Evolutionary conservation across 2,113 vertebrate species (phyloP), one percentile per base, ranked within the genome.

Genomic region (Carassius auratus): DNA sequence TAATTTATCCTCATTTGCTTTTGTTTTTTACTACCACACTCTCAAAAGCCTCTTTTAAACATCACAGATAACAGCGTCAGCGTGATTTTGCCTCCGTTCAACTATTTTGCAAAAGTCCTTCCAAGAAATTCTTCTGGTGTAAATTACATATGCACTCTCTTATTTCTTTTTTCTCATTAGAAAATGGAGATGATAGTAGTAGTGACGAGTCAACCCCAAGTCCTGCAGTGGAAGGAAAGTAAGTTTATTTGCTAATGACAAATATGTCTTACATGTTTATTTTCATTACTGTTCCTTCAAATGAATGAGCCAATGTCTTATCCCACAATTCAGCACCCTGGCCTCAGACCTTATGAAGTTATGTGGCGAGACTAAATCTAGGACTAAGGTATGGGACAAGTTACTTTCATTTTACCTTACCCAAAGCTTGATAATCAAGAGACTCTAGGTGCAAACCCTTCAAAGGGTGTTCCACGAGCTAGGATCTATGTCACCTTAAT

Each of bases 271-370:
- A 5, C 3, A 30, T 30, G 12, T 50, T n/a, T 69, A n/a, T 42
- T 64, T 71, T 38, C 45, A 30, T 21, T 17, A 8, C n/a, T 55
- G 13, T 69, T 10, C 38, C 38, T 62, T 14, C 7, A 8, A 30
- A 45, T 52, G 19, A 36, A 23, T n/a, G 17, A 74, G 38, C 68
- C n/a, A 17, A 30, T 76, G 71, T 48, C 0, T 38, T 57, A 17
- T 17, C 82, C 0, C 85, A 83, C 33, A 30, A 75, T 92, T 19
- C 78, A 99, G 97, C 91, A 93, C 94, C 0, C 92, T 98, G 83
- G 93, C 97, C 86, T 95, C 97, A 38, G 98, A 99, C 88, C 95
- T 99, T 30, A 94, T 97, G 94, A 99, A 97, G 90, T 95, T 99
- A 55, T 98, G 97, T 84, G 97, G 97, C 83, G 98, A 99, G 88